Evolutionary conservation across 2,797 vertebrate genomes (phyloP).

Genomic region (Enteromius trimaculatus): DNA sequence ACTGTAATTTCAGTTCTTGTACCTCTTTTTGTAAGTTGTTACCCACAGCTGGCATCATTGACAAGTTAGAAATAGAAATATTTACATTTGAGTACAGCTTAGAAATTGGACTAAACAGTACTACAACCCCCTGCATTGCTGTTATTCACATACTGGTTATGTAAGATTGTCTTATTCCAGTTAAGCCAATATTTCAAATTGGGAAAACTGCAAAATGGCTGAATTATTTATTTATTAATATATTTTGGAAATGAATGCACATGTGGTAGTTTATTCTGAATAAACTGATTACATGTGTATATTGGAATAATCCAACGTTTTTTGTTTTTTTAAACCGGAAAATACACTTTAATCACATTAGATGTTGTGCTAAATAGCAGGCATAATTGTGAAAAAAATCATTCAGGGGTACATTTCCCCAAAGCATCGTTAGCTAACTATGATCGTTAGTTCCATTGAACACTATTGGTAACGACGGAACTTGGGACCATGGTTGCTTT

Average conservation of each 20-base stretch:
- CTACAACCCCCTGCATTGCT: not conserved
- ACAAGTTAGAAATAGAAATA: not conserved
- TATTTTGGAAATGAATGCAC: not conserved
- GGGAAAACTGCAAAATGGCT: not conserved
- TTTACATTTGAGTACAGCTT: not conserved
- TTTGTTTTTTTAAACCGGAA: not conserved
- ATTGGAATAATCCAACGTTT: not conserved
- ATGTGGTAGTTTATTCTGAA: not conserved
- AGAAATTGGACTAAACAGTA: not conserved
- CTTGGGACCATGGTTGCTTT: too few relatives aligned
- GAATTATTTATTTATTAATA: not conserved
- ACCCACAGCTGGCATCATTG: not conserved
- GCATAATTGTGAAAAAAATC: too few relatives aligned
- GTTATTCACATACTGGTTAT: not conserved
- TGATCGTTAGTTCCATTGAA: too few relatives aligned
- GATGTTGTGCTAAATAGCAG: too few relatives aligned
- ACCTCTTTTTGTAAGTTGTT: not conserved
- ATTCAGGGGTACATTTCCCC: too few relatives aligned
- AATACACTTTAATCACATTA: too few relatives aligned
- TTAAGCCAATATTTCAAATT: not conserved
- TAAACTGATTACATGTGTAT: not conserved
- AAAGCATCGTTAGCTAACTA: too few relatives aligned
- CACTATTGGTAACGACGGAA: too few relatives aligned
- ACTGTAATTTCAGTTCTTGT: constrained; percentile 25
- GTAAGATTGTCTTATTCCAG: not conserved